phyloP scores from a whole-genome alignment of 1,140 invertebrate genomes.

The Orussus abietinus region DNA sequence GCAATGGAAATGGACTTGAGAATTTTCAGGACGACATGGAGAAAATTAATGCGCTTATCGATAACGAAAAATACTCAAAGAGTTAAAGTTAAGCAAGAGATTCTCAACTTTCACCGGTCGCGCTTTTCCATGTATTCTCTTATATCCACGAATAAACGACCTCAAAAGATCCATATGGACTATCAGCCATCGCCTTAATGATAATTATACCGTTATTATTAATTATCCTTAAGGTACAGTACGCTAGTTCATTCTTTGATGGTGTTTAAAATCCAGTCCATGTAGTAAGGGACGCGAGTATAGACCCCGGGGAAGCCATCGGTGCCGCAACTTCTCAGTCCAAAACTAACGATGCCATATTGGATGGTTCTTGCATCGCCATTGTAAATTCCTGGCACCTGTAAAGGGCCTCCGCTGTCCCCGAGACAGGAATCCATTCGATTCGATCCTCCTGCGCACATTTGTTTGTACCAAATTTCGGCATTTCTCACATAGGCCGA shows the following conservation, averaged over 20 bases:
- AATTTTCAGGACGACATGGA: conserved; percentile 6
- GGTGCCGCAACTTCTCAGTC: conserved; percentile 48
- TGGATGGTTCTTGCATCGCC: conserved; percentile 40
- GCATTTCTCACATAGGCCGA: conserved; percentile 42
- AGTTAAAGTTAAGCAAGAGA: not conserved
- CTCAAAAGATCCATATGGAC: no score
- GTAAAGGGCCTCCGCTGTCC: conserved; percentile 57
- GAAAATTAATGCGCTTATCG: not conserved
- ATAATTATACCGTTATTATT: no score
- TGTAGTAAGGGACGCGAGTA: conserved; percentile 57
- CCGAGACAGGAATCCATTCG: conserved; percentile 48
- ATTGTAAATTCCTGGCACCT: conserved; percentile 29
- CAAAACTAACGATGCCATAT: conserved; percentile 57
- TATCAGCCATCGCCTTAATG: no score
- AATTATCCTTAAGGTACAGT: no score
- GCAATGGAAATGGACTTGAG: conserved; percentile 12
- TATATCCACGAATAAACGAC: no score
- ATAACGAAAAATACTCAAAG: conserved; percentile 3
- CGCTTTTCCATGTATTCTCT: no score
- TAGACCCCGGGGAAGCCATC: conserved; percentile 61
- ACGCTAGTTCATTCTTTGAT: conserved; percentile 44
- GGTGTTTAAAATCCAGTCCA: conserved; percentile 63
- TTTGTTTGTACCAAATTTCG: conserved; percentile 48
- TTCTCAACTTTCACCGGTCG: no score
- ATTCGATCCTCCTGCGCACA: conserved; percentile 59